phyloP scores from a whole-genome alignment of 1,140 invertebrate genomes.

The honey bee (Apis mellifera) region Amel_HAv3.1 CM009943.2:10915001-10915500 shows the following conservation, averaged over 20 bases:
- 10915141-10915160: not conserved
- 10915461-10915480: too few relatives aligned
- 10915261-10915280: not conserved
- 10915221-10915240: not conserved
- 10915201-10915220: conserved; percentile 1
- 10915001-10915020: not conserved
- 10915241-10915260: conserved; percentile 5
- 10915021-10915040: not conserved
- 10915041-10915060: not conserved
- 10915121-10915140: conserved; percentile 8
- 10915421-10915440: too few relatives aligned
- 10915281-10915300: not conserved
- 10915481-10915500: too few relatives aligned
- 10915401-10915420: too few relatives aligned
- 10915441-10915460: too few relatives aligned
- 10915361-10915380: too few relatives aligned
- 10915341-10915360: too few relatives aligned
- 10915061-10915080: conserved; percentile 2
- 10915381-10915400: too few relatives aligned
- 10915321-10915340: not conserved
- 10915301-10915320: too few relatives aligned
- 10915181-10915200: not conserved
- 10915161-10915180: not conserved
- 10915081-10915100: conserved; percentile 13
- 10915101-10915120: not conserved